These are phyloP conservation scores for Heliconius sara DNA, from an alignment of 2,888 invertebrate genomes.

Conservation along the genomic window DNA sequence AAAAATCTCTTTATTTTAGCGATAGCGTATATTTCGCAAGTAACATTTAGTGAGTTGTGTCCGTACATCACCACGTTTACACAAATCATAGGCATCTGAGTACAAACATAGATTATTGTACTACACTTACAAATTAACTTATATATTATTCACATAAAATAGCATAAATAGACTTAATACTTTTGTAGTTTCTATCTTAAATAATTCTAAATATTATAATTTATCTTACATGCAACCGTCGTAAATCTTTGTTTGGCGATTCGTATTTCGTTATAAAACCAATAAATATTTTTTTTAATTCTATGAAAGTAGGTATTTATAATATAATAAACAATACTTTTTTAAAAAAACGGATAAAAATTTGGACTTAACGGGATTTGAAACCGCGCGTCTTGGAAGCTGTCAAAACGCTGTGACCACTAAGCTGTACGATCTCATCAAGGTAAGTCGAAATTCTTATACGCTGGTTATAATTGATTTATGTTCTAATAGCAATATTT, in stretches of 20 bases:
- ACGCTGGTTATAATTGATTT: neutral
- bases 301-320: neutral
- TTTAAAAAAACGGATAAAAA: no score
- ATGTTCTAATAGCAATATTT: neutral
- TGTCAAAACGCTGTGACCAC: no score
- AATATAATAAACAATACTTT: no score
- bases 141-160: constrained; percentile 52
- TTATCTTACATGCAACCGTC: constrained; percentile 51
- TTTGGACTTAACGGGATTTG: no score
- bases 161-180: constrained; percentile 60
- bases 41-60: constrained; percentile 61
- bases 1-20: neutral
- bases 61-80: constrained; percentile 50
- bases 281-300: neutral
- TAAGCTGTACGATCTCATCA: no score
- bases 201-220: constrained; percentile 46
- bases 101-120: constrained; percentile 54
- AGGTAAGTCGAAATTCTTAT: no score
- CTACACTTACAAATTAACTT: constrained; percentile 37
- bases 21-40: constrained; percentile 62
- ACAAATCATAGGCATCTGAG: constrained; percentile 55
- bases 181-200: constrained; percentile 53
- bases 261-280: constrained; percentile 14
- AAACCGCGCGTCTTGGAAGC: no score
- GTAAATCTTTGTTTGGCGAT: constrained; percentile 30